Evolutionary conservation across 2,113 vertebrate species (phyloP).

Genomic region (Urocynchramus pylzowi): DNA sequence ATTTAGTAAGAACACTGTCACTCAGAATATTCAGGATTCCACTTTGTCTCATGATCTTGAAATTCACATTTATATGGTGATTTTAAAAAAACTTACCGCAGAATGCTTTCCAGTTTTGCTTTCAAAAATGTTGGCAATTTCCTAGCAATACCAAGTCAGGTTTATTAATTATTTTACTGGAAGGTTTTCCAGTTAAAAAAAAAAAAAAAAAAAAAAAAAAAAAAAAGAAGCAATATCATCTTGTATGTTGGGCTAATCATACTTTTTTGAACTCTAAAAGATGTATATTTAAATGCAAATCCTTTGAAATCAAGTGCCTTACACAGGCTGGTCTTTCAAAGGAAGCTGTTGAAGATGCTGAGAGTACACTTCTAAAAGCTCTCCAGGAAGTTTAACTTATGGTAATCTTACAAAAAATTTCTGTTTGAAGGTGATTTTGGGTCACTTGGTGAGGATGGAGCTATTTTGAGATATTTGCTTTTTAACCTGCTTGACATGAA

Average conservation of each 20-base stretch:
- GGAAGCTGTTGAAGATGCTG: not conserved
- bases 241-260: not conserved
- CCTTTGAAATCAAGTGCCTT: not conserved
- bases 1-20: not conserved
- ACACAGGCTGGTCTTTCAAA: not conserved
- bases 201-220: not conserved
- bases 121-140: not conserved
- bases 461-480: constrained; percentile 12
- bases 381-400: not conserved
- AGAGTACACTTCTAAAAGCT: not conserved
- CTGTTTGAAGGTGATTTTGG: not conserved
- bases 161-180: no score
- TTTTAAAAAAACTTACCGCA: not conserved
- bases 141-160: not conserved
- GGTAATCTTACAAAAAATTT: not conserved
- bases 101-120: not conserved
- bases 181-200: not conserved
- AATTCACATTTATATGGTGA: not conserved
- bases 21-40: not conserved
- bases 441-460: not conserved
- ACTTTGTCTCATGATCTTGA: not conserved
- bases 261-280: not conserved
- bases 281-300: not conserved
- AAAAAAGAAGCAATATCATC: not conserved
- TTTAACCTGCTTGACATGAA: not conserved